These are phyloP conservation scores for Crocidura indochinensis DNA, from an alignment of 2,797 vertebrate genomes.

Conservation along the genomic window DNA sequence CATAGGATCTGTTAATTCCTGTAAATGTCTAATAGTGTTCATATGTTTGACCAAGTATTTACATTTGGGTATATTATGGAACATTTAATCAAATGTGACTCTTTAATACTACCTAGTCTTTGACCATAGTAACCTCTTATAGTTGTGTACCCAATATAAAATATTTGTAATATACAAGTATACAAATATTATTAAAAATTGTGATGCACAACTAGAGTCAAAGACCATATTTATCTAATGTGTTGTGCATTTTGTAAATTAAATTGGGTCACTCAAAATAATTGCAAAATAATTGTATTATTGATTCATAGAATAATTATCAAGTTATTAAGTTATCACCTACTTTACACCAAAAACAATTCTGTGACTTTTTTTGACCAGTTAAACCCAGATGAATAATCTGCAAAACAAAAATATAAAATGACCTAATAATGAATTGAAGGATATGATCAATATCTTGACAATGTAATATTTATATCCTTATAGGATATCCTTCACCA, in stretches of 20 bases:
- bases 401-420: slow-evolving; percentile 42
- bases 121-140: neutral
- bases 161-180: neutral
- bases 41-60: neutral
- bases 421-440: neutral
- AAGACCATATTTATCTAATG: slow-evolving; percentile 18
- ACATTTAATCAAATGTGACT: neutral
- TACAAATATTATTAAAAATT: slow-evolving; percentile 6
- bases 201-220: neutral
- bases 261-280: neutral
- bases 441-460: neutral
- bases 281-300: neutral
- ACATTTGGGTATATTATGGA: slow-evolving; percentile 1
- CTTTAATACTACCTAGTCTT: slow-evolving; percentile 4
- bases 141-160: neutral
- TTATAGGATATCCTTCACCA: neutral
- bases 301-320: too few species aligned
- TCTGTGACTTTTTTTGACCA: slow-evolving; percentile 35
- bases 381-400: slow-evolving; percentile 42
- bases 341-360: neutral
- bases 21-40: neutral
- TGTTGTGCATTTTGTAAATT: neutral
- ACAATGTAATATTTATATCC: neutral
- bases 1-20: neutral
- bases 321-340: neutral